Evolutionary conservation across 1,140 invertebrate genomes (phyloP).

Genomic region (Tetragonula clypearis): DNA sequence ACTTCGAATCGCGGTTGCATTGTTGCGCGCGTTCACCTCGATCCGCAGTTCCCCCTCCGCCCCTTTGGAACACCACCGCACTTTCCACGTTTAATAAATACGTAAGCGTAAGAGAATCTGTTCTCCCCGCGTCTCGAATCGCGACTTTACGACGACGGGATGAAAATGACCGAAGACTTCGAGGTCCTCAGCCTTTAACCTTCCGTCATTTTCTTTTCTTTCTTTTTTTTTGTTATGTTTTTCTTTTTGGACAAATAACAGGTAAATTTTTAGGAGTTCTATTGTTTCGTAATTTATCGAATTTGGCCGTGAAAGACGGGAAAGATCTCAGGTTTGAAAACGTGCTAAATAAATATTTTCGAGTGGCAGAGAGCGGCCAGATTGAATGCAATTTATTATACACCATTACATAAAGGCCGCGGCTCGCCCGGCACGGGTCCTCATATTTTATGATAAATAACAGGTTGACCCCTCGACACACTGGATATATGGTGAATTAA

Average conservation of each 20-base stretch:
- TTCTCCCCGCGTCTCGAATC: background rate
- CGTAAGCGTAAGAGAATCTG: background rate
- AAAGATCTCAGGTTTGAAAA: constrained; percentile 43
- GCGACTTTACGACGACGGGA: background rate
- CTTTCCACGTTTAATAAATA: background rate
- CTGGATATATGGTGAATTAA: constrained; percentile 70
- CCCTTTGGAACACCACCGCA: too few relatives aligned
- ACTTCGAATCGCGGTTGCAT: constrained; percentile 58
- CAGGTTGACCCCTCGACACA: constrained; percentile 72
- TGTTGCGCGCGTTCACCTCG: constrained; percentile 35
- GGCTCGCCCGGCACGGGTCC: constrained; percentile 59
- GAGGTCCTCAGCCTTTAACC: background rate
- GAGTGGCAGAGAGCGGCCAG: constrained; percentile 48
- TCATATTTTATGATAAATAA: constrained; percentile 77
- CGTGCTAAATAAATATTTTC: constrained; percentile 61
- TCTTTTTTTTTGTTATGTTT: background rate
- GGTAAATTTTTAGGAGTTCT: background rate
- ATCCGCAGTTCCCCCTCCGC: too few relatives aligned
- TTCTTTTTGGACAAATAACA: background rate
- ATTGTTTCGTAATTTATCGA: background rate
- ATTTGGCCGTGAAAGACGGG: background rate
- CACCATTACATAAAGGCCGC: constrained; percentile 69
- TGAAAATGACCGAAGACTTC: background rate
- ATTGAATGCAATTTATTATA: constrained; percentile 74
- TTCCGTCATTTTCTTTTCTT: background rate